Conservation (phyloP, 2,888 invertebrate genomes). For the Labia minor region DNA sequence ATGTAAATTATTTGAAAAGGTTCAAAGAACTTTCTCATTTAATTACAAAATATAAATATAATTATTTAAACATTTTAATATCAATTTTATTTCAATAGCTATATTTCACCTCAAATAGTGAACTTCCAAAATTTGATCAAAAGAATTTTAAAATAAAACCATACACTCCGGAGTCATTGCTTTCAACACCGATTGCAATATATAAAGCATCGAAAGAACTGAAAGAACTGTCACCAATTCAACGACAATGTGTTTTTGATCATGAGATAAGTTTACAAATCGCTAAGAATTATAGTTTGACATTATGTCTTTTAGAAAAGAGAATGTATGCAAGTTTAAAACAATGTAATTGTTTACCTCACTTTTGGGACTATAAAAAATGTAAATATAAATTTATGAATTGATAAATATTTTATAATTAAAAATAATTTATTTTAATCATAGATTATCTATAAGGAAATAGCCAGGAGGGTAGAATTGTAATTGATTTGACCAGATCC, state of each 20-base stretch:
- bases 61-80: too few relatives aligned
- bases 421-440: too few relatives aligned
- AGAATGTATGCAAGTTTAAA: neutral
- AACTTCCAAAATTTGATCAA: neutral
- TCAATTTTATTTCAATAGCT: too few relatives aligned
- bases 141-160: neutral
- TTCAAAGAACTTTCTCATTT: too few relatives aligned
- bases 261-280: neutral
- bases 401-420: too few relatives aligned
- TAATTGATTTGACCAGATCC: too few relatives aligned
- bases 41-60: too few relatives aligned
- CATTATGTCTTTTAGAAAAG: neutral
- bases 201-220: neutral
- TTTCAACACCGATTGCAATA: neutral
- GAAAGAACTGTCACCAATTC: neutral
- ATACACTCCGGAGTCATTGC: too few relatives aligned
- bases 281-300: neutral
- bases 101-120: neutral
- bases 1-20: too few relatives aligned
- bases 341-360: neutral
- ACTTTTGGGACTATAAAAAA: neutral
- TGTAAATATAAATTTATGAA: too few relatives aligned
- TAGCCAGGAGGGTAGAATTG: too few relatives aligned
- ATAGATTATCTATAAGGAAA: too few relatives aligned
- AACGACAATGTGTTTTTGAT: neutral